These are phyloP conservation scores for Procavia capensis DNA, from an alignment of 2,113 vertebrate species.

Conservation along the genomic window DNA sequence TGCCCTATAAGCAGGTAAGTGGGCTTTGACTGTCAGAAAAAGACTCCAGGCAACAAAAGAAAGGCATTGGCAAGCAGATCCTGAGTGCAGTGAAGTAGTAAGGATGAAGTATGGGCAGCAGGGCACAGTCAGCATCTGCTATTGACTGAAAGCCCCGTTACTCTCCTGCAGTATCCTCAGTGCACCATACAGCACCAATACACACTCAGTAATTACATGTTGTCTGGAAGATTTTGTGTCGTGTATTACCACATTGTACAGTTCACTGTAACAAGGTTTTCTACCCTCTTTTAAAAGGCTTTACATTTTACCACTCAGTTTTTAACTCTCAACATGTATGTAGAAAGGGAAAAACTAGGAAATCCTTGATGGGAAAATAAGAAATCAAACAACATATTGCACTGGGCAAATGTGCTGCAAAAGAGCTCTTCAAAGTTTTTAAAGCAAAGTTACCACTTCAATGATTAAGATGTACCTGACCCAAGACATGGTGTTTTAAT, in stretches of 20 bases:
- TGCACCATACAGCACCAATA: not conserved
- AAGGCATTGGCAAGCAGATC: not conserved
- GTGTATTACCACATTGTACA: not conserved
- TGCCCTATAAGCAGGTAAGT: not conserved
- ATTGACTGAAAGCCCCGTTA: not conserved
- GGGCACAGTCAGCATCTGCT: not conserved
- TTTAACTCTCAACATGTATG: not conserved
- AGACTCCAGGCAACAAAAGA: not conserved
- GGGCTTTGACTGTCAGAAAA: not conserved
- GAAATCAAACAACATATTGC: not conserved
- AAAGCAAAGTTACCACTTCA: not conserved
- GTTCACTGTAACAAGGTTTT: not conserved
- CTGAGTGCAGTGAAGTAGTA: not conserved
- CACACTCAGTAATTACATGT: not conserved
- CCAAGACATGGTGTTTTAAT: not conserved
- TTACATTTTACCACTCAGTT: not conserved
- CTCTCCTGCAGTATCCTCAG: not conserved
- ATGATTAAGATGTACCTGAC: not conserved
- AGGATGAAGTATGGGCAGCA: not conserved
- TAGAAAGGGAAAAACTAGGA: conserved; percentile 26
- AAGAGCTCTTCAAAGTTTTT: not conserved
- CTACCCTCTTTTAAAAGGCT: not conserved
- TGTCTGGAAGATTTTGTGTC: not conserved
- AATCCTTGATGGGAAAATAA: not conserved
- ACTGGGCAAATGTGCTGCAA: not conserved